Evolutionary conservation across 2,888 invertebrate species (phyloP), one percentile per base, ranked within the genome.

Genomic region (Zaprionus lineosus): DNA sequence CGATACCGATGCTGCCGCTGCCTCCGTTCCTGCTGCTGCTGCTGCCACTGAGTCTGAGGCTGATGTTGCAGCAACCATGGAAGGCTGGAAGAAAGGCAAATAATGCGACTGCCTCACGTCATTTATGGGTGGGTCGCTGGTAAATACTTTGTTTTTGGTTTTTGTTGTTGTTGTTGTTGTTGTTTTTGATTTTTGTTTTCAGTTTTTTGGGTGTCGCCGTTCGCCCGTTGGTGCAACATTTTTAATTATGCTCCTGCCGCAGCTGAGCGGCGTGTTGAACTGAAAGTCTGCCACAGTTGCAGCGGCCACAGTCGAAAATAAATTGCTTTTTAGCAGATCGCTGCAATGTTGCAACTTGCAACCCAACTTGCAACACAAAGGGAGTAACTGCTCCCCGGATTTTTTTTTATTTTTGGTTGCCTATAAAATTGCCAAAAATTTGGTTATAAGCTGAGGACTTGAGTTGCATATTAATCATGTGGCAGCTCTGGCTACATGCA

Each of bases 51-150:
- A n/a, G n/a, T n/a, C n/a, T 56, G 56, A 50, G 44, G 78, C 72
- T 71, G 83, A 72, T 59, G 78, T 60, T 52, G 68, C 21, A 33
- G 11, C 9, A 34, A 12, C 41, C 39, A 43, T 31, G 46, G 41
- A 50, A 36, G 39, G 69, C 60, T 63, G 75, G 85, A 81, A 83
- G 86, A 74, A 85, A 81, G 71, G 77, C 74, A 73, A 76, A 76
- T 81, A 85, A 83, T 81, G 81, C 84, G 60, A 66, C 43, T 58
- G 76, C 65, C 50, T 84, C 86, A 81, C 81, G 86, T 81, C 86
- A 81, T 79, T 81, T 83, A 68, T 85, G 85, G 79, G 85, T 82
- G 85, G 79, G 85, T 72, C 74, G 62, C 12, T 12, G 53, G 37
- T n/a, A n/a, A n/a, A 58, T 52, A 63, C 51, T 8, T 14, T 31